Evolutionary conservation across 2,797 vertebrate genomes (phyloP), one percentile per base, ranked within the genome.

Genomic region (Gallinago nigripennis): DNA sequence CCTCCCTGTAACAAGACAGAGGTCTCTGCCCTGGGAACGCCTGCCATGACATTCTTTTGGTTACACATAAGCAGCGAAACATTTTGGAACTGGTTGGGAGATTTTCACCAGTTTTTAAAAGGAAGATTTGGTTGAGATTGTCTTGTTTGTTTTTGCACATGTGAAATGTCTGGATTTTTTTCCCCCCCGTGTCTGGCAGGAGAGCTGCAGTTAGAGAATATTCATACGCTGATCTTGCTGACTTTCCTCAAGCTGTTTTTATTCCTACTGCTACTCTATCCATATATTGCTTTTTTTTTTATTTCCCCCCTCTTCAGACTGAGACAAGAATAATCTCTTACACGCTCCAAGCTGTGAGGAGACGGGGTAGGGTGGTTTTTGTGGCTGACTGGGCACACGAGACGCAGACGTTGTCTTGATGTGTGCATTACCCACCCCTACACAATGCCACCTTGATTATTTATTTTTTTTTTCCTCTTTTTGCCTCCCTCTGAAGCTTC

Each of bases 121-220:
- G 33, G 0, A 11, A 51, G 43, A 24, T 93, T 85, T 54, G 68
- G 63, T 76, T 25, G 75, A 45, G 56, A 63, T n/a, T 16, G 37
- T 35, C 91, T 68, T 61, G 54, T 58, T 79, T 72, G 54, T 1
- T 71, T 91, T 87, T 56, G 86, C 57, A 43, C 81, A 11, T 84
- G 39, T 51, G 80, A 88, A 90, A 66, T 41, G 88, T 86, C 90
- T 94, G 90, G 70, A 27, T 86, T 53, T 53, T 43, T 43, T 88
- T 77, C 43, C 14, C 30, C 17, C 75, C 9, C 8, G 28, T 57
- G 68, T 86, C 94, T 94, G 82, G 65, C 90, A 91, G 89, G 25
- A 91, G 78, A 69, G 64, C 8, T 87, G 35, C 82, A 61, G 85
- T 51, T 12, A 12, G 54, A 23, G 86, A 83, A 88, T 19, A 64